These are phyloP conservation scores for Microtus montanus DNA, from an alignment of 2,113 vertebrate genomes.

Conservation along the genomic window DNA sequence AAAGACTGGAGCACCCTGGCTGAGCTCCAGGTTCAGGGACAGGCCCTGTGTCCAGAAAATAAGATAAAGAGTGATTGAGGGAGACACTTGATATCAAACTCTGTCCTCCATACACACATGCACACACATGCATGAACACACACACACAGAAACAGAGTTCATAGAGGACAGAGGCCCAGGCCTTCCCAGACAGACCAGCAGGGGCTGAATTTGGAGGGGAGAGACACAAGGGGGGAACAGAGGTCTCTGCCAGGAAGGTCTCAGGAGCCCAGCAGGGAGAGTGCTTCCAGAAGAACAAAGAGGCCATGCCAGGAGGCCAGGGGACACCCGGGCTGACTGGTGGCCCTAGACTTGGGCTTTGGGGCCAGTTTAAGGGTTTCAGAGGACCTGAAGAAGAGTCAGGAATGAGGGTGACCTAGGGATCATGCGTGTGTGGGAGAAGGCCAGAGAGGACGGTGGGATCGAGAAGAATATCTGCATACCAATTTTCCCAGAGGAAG, in stretches of 20 bases:
- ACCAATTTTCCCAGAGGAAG: slow-evolving; percentile 56
- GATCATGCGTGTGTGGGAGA: not conserved
- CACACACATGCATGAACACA: not conserved
- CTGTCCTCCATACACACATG: not conserved
- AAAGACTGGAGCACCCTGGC: not conserved
- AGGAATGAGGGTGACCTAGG: not conserved
- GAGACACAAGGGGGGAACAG: not conserved
- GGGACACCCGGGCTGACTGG: too few relatives aligned
- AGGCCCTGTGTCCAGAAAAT: not conserved
- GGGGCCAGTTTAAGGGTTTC: not conserved
- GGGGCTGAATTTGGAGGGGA: not conserved
- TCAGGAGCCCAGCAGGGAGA: not conserved
- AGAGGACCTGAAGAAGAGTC: too few relatives aligned
- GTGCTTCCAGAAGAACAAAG: not conserved
- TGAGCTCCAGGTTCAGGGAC: not conserved
- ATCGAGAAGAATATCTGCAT: slow-evolving; percentile 32
- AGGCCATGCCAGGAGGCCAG: too few relatives aligned
- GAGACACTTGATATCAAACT: not conserved
- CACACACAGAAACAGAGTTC: not conserved
- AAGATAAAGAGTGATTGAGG: too few relatives aligned
- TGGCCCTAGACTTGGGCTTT: not conserved
- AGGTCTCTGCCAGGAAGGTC: not conserved
- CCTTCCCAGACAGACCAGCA: not conserved
- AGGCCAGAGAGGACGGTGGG: not conserved
- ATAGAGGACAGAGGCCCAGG: not conserved